A percentile compares a stretch with the other conserved stretches of the same genome.
Evolutionary conservation across 1,140 invertebrate genomes (phyloP).

Genomic region (Meloidogyne exigua): DNA sequence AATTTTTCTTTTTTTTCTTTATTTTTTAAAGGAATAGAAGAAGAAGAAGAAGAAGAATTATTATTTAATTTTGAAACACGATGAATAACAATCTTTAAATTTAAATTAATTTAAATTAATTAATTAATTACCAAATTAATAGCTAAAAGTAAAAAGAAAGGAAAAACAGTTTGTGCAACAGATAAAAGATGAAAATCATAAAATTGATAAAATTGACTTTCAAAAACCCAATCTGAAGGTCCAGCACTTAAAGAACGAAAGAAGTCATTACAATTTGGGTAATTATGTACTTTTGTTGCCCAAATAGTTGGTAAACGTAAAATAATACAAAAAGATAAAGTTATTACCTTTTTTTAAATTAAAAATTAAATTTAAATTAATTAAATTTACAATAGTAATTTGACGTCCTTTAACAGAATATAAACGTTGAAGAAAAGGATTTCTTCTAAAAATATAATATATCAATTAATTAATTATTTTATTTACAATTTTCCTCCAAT

Average conservation of each 20-base stretch:
- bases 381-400: conserved; percentile 29
- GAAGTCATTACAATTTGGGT: conserved; percentile 44
- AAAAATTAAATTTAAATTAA: not conserved
- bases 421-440: conserved; percentile 30
- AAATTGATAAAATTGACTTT: conserved; percentile 33
- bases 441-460: conserved; percentile 29
- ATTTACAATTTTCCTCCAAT: conserved; percentile 38
- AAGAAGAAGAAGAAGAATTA: not conserved
- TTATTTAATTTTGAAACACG: not conserved
- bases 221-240: conserved; percentile 35
- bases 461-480: not conserved
- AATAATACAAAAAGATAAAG: conserved; percentile 31
- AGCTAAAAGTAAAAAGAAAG: conserved; percentile 52
- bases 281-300: conserved; percentile 39
- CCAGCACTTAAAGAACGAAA: conserved; percentile 40
- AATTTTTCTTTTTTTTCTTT: not conserved
- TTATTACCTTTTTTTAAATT: conserved; percentile 8
- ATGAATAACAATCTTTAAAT: not conserved
- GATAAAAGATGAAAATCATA: conserved; percentile 58
- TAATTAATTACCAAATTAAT: conserved; percentile 49
- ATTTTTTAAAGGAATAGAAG: not conserved
- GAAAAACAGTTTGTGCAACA: conserved; percentile 55
- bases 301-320: conserved; percentile 38
- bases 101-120: not conserved
- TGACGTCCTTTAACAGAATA: conserved; percentile 36